Conservation (phyloP, 2,888 invertebrate species). For the Xylota sylvarum region DNA sequence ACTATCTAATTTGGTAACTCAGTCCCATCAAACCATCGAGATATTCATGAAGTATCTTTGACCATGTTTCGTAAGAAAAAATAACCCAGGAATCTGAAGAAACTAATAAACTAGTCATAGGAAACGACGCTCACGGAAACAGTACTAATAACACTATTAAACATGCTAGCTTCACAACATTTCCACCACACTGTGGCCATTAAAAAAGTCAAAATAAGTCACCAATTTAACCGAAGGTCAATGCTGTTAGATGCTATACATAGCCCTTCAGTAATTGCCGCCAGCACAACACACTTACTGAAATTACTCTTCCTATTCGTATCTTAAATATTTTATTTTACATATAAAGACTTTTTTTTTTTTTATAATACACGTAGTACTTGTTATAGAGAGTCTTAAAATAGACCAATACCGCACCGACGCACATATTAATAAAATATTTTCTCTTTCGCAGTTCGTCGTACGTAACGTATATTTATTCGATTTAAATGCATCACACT, state of each 20-base stretch:
- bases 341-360: neutral
- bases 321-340: neutral
- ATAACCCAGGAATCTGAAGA: no score
- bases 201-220: neutral
- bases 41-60: no score
- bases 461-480: neutral
- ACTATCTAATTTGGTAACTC: no score
- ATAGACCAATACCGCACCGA: neutral
- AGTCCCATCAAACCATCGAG: no score
- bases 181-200: neutral
- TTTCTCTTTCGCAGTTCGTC: constrained; percentile 4
- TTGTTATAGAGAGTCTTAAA: neutral
- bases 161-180: neutral
- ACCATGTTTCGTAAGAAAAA: no score
- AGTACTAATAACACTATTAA: no score
- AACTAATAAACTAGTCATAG: no score
- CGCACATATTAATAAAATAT: constrained; percentile 4
- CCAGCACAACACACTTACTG: neutral
- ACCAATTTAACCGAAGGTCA: constrained; percentile 1
- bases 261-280: neutral
- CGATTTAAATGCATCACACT: constrained; percentile 14
- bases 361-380: neutral
- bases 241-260: neutral
- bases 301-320: neutral
- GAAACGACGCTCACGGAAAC: no score